These are phyloP conservation scores for Lamprotornis superbus DNA, from an alignment of 2,113 vertebrate genomes.

Conservation along the genomic window DNA sequence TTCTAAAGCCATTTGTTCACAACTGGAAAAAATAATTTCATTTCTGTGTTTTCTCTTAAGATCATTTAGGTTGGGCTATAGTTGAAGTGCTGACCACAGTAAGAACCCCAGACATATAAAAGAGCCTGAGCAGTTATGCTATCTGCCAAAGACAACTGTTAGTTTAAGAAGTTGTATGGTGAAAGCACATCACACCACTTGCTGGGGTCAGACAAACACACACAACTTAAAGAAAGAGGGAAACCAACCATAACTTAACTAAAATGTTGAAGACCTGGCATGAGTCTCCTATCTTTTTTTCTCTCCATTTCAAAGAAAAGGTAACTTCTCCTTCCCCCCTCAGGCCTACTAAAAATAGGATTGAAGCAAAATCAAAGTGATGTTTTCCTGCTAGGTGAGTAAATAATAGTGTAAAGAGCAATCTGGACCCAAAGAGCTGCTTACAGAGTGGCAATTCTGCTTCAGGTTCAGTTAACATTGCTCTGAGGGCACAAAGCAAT, in stretches of 20 bases:
- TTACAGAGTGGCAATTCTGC: not conserved
- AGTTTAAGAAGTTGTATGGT: constrained; percentile 43
- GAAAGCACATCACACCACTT: constrained; percentile 20
- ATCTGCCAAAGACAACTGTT: constrained; percentile 66
- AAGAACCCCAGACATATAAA: constrained; percentile 62
- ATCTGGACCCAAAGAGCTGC: not conserved
- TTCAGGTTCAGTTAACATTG: not conserved
- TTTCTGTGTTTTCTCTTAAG: constrained; percentile 26
- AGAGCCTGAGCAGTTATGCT: constrained; percentile 9
- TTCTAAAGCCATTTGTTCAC: constrained; percentile 10
- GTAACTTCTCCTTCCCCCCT: not conserved
- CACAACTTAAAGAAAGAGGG: not conserved
- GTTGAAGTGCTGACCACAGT: constrained; percentile 41
- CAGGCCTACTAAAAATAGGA: not conserved
- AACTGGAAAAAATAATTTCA: constrained; percentile 29
- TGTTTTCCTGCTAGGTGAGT: not conserved
- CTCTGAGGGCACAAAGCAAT: not conserved
- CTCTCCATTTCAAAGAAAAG: not conserved
- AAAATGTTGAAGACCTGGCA: not conserved
- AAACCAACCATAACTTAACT: not conserved
- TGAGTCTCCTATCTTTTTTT: not conserved
- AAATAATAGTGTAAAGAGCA: not conserved
- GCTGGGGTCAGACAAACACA: constrained; percentile 6
- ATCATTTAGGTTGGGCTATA: constrained; percentile 35
- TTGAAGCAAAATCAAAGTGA: not conserved